phyloP scores from a whole-genome alignment of 2,888 invertebrate genomes.

The Ecliptopera silaceata region DNA sequence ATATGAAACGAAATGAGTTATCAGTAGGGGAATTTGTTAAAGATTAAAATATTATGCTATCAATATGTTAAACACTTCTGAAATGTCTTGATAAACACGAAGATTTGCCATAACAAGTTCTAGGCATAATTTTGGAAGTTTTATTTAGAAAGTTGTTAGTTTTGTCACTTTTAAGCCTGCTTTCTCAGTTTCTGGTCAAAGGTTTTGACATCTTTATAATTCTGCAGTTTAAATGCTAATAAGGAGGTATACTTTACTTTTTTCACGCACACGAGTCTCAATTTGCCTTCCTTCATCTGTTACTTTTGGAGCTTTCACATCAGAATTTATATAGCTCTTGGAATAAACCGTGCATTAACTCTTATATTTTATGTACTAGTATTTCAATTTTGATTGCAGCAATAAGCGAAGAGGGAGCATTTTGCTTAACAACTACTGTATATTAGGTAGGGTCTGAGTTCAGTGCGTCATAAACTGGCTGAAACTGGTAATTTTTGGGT shows the following conservation, averaged over 20 bases:
- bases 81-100: slow-evolving; percentile 15
- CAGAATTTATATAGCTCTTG: slow-evolving; percentile 21
- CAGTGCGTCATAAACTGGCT: slow-evolving; percentile 64
- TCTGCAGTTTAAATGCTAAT: slow-evolving; percentile 17
- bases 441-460: slow-evolving; percentile 46
- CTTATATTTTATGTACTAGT: slow-evolving; percentile 37
- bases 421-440: slow-evolving; percentile 41
- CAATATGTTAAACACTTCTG: not conserved
- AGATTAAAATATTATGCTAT: too few relatives aligned
- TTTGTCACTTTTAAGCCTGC: slow-evolving; percentile 32
- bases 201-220: slow-evolving; percentile 12
- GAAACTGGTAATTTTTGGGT: slow-evolving; percentile 72
- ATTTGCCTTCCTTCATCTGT: slow-evolving; percentile 11
- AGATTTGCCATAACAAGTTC: slow-evolving; percentile 33
- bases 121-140: slow-evolving; percentile 33
- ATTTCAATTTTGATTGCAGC: slow-evolving; percentile 41
- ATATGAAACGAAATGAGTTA: too few relatives aligned
- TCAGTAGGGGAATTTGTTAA: too few relatives aligned
- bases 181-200: slow-evolving; percentile 30
- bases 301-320: slow-evolving; percentile 21
- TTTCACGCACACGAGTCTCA: slow-evolving; percentile 1
- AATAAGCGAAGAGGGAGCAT: slow-evolving; percentile 41
- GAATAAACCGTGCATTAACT: slow-evolving; percentile 29
- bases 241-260: slow-evolving; percentile 11
- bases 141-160: slow-evolving; percentile 51